phyloP scores from a whole-genome alignment of 2,797 vertebrate genomes.

The Brachyrhaphis roseni region DNA sequence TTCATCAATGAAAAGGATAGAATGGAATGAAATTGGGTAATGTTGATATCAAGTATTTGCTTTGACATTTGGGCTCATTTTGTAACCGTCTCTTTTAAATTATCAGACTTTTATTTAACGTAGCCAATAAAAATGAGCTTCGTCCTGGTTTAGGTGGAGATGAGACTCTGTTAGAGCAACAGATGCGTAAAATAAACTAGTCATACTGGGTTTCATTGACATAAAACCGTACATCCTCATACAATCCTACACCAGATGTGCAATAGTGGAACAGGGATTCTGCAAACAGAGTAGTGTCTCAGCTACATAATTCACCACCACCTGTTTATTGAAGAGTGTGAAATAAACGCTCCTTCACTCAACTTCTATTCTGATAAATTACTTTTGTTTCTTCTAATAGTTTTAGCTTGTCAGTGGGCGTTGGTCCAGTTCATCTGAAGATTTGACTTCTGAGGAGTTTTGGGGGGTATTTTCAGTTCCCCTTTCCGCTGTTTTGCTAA shows the following conservation, averaged over 20 bases:
- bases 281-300: not conserved
- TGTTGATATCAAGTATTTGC: not conserved
- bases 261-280: not conserved
- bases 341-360: not conserved
- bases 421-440: not conserved
- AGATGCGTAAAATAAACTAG: not conserved
- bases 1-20: not conserved
- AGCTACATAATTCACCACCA: not conserved
- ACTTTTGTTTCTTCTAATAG: too few relatives aligned
- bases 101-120: not conserved
- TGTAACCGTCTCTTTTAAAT: not conserved
- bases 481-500: not conserved
- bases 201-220: not conserved
- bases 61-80: not conserved
- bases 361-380: not conserved
- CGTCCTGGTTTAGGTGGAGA: not conserved
- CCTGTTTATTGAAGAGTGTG: not conserved
- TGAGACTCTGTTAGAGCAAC: not conserved
- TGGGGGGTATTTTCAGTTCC: slow-evolving; percentile 26
- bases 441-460: not conserved
- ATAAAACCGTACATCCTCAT: not conserved
- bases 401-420: not conserved
- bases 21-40: not conserved
- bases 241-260: not conserved
- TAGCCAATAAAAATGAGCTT: not conserved